Conservation (phyloP, 2,797 vertebrate species). For the Typhlichthys subterraneus region DNA sequence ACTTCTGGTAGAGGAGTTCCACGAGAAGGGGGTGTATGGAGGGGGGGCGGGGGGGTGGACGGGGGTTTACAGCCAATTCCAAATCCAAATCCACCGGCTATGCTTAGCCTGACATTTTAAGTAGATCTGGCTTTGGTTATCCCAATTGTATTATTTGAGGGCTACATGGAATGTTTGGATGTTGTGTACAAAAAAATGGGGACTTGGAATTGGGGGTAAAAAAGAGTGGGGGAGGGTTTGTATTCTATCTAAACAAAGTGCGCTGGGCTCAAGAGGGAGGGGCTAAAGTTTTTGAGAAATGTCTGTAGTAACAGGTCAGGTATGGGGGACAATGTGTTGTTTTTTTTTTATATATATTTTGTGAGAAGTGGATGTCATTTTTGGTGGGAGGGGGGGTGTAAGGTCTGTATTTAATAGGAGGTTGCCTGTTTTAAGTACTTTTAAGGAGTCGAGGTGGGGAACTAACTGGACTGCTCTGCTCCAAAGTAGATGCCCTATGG, state of each 20-base stretch:
- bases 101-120: conserved; percentile 37
- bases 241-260: conserved; percentile 31
- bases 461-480: conserved; percentile 46
- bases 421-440: conserved; percentile 66
- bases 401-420: conserved; percentile 76
- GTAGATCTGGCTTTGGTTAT: conserved; percentile 45
- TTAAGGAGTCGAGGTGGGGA: conserved; percentile 42
- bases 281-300: conserved; percentile 61
- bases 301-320: conserved; percentile 65
- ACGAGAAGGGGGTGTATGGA: conserved; percentile 7
- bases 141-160: conserved; percentile 40
- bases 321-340: conserved; percentile 47
- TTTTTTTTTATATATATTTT: conserved; percentile 64
- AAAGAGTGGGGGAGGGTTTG: conserved; percentile 25
- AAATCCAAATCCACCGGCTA: conserved; percentile 57
- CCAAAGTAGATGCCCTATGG: conserved; percentile 15
- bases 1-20: conserved; percentile 87
- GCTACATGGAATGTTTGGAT: conserved; percentile 44
- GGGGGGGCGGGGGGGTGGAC: conserved; percentile 7
- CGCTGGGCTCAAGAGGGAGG: conserved; percentile 32
- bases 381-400: conserved; percentile 46
- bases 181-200: conserved; percentile 10
- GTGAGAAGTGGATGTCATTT: conserved; percentile 59
- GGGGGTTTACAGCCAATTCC: conserved; percentile 45
- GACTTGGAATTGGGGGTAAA: conserved; percentile 21